Evolutionary conservation across 2,888 invertebrate species (phyloP).

Genomic region (Pandemis cinnamomeana): DNA sequence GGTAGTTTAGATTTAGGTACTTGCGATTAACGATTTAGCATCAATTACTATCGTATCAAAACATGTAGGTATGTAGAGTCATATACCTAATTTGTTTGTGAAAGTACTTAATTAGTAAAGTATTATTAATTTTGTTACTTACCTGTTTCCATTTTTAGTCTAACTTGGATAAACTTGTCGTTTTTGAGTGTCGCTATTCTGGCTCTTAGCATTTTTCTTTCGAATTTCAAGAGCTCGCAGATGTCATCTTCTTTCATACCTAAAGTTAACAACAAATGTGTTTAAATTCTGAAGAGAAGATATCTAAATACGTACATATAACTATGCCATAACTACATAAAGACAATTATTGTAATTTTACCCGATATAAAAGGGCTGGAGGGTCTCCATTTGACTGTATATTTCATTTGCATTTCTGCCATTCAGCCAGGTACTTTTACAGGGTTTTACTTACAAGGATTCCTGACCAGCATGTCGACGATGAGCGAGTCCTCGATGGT

Average conservation of each 20-base stretch:
- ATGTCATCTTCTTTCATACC: slow-evolving; percentile 96
- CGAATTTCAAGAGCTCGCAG: slow-evolving; percentile 96
- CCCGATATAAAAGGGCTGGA: too few relatives aligned
- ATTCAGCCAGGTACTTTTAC: too few relatives aligned
- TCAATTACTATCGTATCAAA: not conserved
- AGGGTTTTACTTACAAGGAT: slow-evolving; percentile 89
- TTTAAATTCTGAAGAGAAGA: too few relatives aligned
- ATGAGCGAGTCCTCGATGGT: slow-evolving; percentile 96
- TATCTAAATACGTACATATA: too few relatives aligned
- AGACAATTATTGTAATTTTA: too few relatives aligned
- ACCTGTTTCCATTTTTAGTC: slow-evolving; percentile 97
- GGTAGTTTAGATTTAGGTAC: not conserved
- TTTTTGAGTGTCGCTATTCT: slow-evolving; percentile 93
- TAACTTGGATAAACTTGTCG: slow-evolving; percentile 97
- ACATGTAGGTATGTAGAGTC: not conserved
- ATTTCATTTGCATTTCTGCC: too few relatives aligned
- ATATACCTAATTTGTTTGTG: too few relatives aligned
- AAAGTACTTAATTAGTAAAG: too few relatives aligned
- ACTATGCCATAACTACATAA: too few relatives aligned
- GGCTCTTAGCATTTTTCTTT: slow-evolving; percentile 95
- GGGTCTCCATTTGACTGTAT: too few relatives aligned
- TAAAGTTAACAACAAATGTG: slow-evolving; percentile 49
- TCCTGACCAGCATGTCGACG: slow-evolving; percentile 97
- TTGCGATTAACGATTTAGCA: not conserved
- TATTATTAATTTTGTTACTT: slow-evolving; percentile 58